Evolutionary conservation across 2,797 vertebrate genomes (phyloP).

Genomic region (Halcyon leucocephala): DNA sequence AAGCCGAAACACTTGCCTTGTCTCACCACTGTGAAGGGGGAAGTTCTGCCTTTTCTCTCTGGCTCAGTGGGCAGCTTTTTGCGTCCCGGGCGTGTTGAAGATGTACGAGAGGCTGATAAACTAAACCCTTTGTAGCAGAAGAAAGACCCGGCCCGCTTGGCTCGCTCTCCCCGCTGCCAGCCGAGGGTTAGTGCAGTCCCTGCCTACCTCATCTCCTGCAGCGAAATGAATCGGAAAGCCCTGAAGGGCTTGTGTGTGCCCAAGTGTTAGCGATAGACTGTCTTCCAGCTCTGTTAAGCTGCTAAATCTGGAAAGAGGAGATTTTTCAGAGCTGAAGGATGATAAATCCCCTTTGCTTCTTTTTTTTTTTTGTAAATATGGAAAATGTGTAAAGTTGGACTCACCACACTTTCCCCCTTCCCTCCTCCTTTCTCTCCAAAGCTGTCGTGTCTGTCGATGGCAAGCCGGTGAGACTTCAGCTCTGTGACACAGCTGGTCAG

Average conservation of each 20-base stretch:
- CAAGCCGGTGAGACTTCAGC: conserved; percentile 90
- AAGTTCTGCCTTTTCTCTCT: neutral
- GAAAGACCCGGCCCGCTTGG: neutral
- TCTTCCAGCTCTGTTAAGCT: neutral
- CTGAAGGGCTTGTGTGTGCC: neutral
- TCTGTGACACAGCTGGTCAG: conserved; percentile 96
- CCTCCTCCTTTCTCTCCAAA: conserved; percentile 52
- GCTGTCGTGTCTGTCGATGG: conserved; percentile 92
- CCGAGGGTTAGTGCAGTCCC: neutral
- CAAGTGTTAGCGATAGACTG: neutral
- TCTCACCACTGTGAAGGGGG: neutral
- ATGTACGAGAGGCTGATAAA: neutral
- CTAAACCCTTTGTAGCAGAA: neutral
- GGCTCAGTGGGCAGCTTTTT: neutral
- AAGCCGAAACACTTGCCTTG: neutral
- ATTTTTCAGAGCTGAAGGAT: neutral
- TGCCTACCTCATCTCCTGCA: neutral
- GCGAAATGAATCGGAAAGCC: neutral
- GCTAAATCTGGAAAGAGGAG: neutral
- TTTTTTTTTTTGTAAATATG: neutral
- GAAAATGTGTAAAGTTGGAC: neutral
- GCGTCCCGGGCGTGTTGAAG: neutral
- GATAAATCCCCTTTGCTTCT: neutral
- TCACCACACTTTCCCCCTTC: neutral
- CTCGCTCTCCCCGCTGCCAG: neutral